A percentile compares a stretch with the other conserved stretches of the same genome.
Conservation (phyloP, 2,113 vertebrate species). For the Steatornis caripensis region DNA sequence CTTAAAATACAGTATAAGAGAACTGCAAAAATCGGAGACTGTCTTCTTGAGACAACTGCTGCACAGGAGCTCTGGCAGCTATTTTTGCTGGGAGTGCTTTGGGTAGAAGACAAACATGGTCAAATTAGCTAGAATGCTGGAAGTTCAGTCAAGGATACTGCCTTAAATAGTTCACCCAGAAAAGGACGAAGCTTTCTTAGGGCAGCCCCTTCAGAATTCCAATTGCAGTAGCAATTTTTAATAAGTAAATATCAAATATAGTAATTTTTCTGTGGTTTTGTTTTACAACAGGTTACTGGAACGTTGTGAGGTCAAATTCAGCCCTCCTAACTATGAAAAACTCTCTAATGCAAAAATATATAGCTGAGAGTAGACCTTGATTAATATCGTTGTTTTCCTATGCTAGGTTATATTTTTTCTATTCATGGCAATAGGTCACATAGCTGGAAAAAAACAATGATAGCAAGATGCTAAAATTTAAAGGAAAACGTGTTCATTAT, state of each 20-base stretch:
- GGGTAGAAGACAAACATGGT: constrained; percentile 24
- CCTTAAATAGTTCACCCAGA: constrained; percentile 44
- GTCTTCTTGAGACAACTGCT: background rate
- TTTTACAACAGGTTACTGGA: background rate
- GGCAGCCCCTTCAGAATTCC: constrained; percentile 29
- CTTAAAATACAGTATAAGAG: background rate
- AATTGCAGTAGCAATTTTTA: background rate
- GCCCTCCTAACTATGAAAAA: background rate
- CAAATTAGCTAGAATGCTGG: constrained; percentile 20
- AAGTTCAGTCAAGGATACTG: constrained; percentile 58
- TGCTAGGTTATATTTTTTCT: background rate
- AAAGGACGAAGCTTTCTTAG: constrained; percentile 17
- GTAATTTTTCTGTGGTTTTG: background rate
- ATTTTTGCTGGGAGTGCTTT: constrained; percentile 32
- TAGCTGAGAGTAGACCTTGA: background rate
- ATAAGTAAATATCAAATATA: background rate
- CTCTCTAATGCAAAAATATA: background rate
- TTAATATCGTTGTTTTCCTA: background rate
- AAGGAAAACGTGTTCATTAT: background rate
- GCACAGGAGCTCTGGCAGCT: constrained; percentile 17
- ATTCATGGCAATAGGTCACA: background rate
- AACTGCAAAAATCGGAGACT: background rate
- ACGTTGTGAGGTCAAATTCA: background rate
- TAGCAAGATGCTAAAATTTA: background rate
- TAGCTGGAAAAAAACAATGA: background rate